Evolutionary conservation across 2,113 vertebrate species (phyloP).

Genomic region (Atherinomorus stipes): DNA sequence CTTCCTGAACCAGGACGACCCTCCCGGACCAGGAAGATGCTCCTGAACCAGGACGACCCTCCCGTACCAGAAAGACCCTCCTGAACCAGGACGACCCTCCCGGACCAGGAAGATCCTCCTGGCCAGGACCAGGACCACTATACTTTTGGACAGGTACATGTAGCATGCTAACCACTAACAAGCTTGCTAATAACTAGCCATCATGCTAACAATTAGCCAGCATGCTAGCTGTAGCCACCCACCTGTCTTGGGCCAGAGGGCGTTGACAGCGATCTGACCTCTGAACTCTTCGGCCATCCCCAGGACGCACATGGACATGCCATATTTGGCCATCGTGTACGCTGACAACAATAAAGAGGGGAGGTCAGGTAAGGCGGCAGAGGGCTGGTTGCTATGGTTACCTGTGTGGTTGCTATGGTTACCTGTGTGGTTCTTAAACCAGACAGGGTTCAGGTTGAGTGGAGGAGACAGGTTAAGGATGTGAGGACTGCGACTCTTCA

Average conservation of each 20-base stretch:
- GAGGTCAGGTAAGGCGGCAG: too few species aligned
- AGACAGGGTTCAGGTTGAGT: constrained; percentile 93
- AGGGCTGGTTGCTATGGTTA: constrained; percentile 54
- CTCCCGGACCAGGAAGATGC: too few species aligned
- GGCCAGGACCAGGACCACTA: too few species aligned
- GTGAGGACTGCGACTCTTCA: constrained; percentile 91
- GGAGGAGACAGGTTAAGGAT: constrained; percentile 97
- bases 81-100: too few species aligned
- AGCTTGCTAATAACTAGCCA: too few species aligned
- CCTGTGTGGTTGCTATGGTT: constrained; percentile 79
- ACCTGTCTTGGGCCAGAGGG: constrained; percentile 97
- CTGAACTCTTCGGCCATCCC: constrained; percentile 98
- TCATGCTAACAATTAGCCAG: too few species aligned
- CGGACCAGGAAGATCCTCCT: too few species aligned
- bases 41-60: too few species aligned
- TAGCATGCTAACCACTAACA: too few species aligned
- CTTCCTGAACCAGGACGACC: too few species aligned
- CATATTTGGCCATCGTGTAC: constrained; percentile 98
- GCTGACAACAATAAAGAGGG: constrained; percentile 74
- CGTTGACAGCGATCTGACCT: constrained; percentile 95
- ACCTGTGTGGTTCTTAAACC: constrained; percentile 97
- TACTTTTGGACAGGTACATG: too few species aligned
- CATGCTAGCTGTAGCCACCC: constrained; percentile 17
- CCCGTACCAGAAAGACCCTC: too few species aligned
- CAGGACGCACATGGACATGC: constrained; percentile 99